Conservation (phyloP, 2,888 invertebrate species). For the Ormyrus pomaceus region DNA sequence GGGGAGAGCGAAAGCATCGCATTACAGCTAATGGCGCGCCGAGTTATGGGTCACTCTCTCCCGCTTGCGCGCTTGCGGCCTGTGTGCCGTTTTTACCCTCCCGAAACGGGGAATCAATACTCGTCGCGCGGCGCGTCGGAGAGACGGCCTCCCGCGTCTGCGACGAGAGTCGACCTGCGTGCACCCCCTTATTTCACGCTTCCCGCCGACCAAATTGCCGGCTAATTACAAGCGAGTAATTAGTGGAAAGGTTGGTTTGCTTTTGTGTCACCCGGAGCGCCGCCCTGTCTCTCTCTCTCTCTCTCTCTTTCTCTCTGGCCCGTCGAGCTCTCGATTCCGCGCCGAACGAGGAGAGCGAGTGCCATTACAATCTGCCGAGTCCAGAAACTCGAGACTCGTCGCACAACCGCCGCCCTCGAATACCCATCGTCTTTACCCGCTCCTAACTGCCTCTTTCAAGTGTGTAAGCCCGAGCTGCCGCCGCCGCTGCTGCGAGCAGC, state of each 20-base stretch:
- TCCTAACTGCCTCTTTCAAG: conserved; percentile 43
- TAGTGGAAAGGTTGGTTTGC: conserved; percentile 66
- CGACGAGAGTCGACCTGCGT: conserved; percentile 4
- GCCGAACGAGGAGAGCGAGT: conserved; percentile 18
- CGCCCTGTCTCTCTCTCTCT: not conserved
- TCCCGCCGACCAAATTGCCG: conserved; percentile 63
- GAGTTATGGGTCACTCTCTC: conserved; percentile 44
- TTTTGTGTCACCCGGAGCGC: conserved; percentile 61
- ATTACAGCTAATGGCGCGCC: conserved; percentile 59
- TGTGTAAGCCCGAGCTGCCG: conserved; percentile 47
- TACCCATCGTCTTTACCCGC: conserved; percentile 24
- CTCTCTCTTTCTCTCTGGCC: not conserved
- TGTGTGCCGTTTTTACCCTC: conserved; percentile 13
- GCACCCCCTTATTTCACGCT: conserved; percentile 65
- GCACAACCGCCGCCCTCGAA: not conserved
- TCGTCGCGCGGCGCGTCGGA: not conserved
- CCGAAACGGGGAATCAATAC: conserved; percentile 52
- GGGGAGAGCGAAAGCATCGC: conserved; percentile 52
- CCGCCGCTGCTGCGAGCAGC: conserved; percentile 25
- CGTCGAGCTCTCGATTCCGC: conserved; percentile 17
- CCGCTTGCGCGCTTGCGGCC: too few species aligned
- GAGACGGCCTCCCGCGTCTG: not conserved
- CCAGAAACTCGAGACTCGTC: conserved; percentile 50
- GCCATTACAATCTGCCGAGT: conserved; percentile 53
- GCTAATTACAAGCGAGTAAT: conserved; percentile 67